A percentile compares a stretch with the other conserved stretches of the same genome.
Conservation (phyloP, 2,113 vertebrate genomes). For the Triplophysa dalaica region DNA sequence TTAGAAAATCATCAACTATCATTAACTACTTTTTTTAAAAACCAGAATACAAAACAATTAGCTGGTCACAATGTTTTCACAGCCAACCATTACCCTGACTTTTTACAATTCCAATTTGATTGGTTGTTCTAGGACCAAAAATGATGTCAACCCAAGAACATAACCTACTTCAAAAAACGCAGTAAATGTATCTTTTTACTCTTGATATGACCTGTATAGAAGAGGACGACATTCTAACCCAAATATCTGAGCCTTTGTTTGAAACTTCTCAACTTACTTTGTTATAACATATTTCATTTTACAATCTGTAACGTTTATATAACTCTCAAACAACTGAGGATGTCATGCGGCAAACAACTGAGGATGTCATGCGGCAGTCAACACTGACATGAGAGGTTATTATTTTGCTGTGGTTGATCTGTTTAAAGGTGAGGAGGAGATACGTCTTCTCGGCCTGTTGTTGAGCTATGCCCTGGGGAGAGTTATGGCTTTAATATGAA, state of each 20-base stretch:
- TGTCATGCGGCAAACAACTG: conserved; percentile 46
- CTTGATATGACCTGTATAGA: background rate
- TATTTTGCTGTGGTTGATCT: conserved; percentile 54
- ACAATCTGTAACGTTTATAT: no score
- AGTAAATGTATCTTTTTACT: background rate
- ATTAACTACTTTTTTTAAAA: background rate
- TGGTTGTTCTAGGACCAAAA: no score
- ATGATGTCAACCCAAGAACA: background rate
- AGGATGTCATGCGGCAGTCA: conserved; percentile 50
- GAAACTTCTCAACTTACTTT: background rate
- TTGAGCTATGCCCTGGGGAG: conserved; percentile 50
- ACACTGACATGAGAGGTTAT: conserved; percentile 54
- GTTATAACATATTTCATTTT: no score
- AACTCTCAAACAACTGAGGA: conserved; percentile 6
- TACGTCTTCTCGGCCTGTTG: conserved; percentile 30
- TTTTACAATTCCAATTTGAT: no score
- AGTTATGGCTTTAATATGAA: conserved; percentile 76
- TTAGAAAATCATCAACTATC: no score
- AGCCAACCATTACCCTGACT: background rate
- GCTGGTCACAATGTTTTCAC: background rate
- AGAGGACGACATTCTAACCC: background rate
- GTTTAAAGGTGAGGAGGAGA: conserved; percentile 52
- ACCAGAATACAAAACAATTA: background rate
- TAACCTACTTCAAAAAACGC: background rate
- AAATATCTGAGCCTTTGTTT: background rate